Percentiles rank a stretch among this genome's conserved stretches.
These are phyloP conservation scores for Drosophila stalkeri DNA, from an alignment of 2,888 invertebrate genomes.

Conservation along the genomic window DNA sequence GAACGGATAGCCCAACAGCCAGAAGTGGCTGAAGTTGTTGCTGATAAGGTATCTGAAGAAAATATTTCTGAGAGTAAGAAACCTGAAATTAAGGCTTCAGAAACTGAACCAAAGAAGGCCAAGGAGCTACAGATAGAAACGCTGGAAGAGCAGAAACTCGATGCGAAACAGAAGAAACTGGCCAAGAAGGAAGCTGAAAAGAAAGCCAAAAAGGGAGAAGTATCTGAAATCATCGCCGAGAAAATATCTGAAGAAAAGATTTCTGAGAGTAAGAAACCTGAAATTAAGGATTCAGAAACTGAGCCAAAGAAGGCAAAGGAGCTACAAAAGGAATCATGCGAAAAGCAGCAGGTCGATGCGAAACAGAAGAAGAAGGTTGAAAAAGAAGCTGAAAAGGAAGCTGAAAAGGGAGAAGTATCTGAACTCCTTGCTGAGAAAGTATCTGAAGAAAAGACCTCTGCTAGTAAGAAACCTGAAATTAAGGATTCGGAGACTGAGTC, in stretches of 20 bases:
- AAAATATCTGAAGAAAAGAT: too few species aligned
- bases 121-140: background rate
- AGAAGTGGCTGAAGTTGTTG: background rate
- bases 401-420: background rate
- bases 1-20: background rate
- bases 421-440: background rate
- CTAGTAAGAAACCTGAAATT: constrained; percentile 25
- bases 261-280: constrained; percentile 11
- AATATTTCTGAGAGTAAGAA: background rate
- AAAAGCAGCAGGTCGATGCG: too few species aligned
- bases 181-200: too few species aligned
- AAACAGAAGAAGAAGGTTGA: background rate
- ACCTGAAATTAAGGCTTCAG: background rate
- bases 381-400: background rate
- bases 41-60: background rate
- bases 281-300: background rate
- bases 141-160: background rate
- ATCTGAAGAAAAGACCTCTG: constrained; percentile 4
- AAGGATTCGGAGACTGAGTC: background rate
- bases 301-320: background rate
- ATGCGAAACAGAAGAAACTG: background rate
- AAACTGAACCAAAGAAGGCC: background rate
- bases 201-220: too few species aligned
- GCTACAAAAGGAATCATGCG: too few species aligned
- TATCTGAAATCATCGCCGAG: too few species aligned